Base-by-base conservation (phyloP, 1,140 invertebrate species). In the Drosophila hydei region DNA sequence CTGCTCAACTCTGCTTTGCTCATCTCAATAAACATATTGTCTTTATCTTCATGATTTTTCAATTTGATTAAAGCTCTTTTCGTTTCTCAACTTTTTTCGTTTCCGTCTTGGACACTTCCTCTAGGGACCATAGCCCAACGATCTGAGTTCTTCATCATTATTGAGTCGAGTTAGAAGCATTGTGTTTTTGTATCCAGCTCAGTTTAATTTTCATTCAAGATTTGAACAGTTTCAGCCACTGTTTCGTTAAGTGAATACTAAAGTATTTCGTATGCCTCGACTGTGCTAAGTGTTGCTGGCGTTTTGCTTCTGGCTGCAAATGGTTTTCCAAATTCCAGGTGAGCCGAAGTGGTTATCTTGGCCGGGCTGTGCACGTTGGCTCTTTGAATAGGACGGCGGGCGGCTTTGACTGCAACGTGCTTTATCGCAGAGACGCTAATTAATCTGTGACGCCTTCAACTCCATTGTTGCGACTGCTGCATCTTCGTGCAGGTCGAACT, bases 341-440 rank as follows among this genome's bases (percentile, higher is more conserved):
- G 47, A 8, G 50, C 45, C 38, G 19, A 51, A 62, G 59, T 56
- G 51, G 27, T 64, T 69, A 47, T 47, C 25, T 54, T 60, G 27
- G 27, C 30, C 18, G 63, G 71, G 69, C 43, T 45, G n/a, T 56
- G 54, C 63, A 79, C 63, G 70, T 75, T 58, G 71, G 12, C 36
- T 19, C 16, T 36, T 18, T 21, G 33, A 51, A 40, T 55, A 40
- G 25, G 51, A 23, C 19, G 19, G 36, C 11, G 21, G 14, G 33
- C n/a, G n/a, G 56, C 23, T 72, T 52, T 36, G 58, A 43, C 33
- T 72, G 58, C 77, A 69, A 87, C 81, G 81, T 85, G 81, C 81
- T 62, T 81, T 85, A 85, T 85, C 81, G 70, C 74, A 76, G 58
- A 81, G 81, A 87, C 77, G 81, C 65, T 85, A 87, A 87, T 87